Evolutionary conservation across 2,888 invertebrate species (phyloP).

Genomic region (Gasteruption jaculator): DNA sequence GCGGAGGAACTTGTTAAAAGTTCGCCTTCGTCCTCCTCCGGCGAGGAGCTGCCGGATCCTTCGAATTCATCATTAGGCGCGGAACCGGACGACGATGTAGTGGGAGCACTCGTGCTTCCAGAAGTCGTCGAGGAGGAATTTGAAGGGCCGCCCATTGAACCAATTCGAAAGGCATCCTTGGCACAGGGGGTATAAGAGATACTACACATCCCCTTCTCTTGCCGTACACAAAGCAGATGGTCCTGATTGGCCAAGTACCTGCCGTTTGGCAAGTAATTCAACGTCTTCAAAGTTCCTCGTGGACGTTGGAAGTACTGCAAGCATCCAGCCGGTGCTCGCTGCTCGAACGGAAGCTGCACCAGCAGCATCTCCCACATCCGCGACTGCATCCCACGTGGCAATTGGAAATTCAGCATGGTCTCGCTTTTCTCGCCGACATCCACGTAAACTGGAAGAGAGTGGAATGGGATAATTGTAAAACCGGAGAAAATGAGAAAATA

Average conservation of each 20-base stretch:
- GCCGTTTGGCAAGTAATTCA: constrained; percentile 80
- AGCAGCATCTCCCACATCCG: constrained; percentile 77
- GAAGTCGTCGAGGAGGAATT: constrained; percentile 17
- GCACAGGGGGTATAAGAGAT: constrained; percentile 75
- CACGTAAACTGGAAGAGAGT: constrained; percentile 63
- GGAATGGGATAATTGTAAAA: too few species aligned
- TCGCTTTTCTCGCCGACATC: constrained; percentile 65
- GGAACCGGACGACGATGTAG: constrained; percentile 8
- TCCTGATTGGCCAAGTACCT: constrained; percentile 75
- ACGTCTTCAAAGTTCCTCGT: constrained; percentile 67
- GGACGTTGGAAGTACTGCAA: constrained; percentile 66
- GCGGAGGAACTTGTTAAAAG: constrained; percentile 48
- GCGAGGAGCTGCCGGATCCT: constrained; percentile 47
- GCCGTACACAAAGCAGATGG: constrained; percentile 71
- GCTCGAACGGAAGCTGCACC: constrained; percentile 71
- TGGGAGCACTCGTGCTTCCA: constrained; percentile 24
- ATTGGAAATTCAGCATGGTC: constrained; percentile 53
- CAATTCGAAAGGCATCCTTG: constrained; percentile 72
- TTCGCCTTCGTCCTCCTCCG: constrained; percentile 46
- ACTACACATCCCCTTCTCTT: constrained; percentile 68
- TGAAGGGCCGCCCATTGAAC: too few species aligned
- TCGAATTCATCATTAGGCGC: constrained; percentile 22
- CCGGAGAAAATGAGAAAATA: constrained; percentile 15
- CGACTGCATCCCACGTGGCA: constrained; percentile 62
- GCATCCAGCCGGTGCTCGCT: constrained; percentile 74